These are phyloP conservation scores for Casuarius casuarius DNA, from an alignment of 2,113 vertebrate species.

Conservation along the genomic window DNA sequence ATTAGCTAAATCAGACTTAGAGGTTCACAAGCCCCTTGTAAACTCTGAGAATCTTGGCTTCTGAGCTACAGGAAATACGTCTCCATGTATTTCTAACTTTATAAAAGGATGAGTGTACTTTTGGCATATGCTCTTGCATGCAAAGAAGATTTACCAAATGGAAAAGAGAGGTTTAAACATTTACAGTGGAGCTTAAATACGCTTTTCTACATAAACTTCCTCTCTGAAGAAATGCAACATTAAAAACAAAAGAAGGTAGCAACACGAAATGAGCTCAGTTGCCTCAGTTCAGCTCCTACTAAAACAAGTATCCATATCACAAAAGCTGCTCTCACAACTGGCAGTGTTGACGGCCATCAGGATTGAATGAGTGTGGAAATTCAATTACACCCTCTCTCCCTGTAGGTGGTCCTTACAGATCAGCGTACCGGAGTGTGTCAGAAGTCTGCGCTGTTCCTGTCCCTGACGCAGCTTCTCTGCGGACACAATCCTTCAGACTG, in stretches of 20 bases:
- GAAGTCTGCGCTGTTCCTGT: background rate
- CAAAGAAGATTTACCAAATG: background rate
- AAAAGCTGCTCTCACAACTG: background rate
- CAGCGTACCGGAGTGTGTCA: background rate
- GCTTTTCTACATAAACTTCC: background rate
- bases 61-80: background rate
- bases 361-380: background rate
- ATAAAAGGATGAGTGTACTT: background rate
- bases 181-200: background rate
- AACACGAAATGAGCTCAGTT: background rate
- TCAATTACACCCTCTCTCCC: background rate
- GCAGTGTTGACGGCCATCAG: background rate
- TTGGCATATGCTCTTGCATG: background rate
- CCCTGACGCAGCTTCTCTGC: background rate
- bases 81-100: background rate
- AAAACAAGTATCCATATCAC: background rate
- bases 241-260: background rate
- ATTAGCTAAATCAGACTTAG: background rate
- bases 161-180: background rate
- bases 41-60: background rate
- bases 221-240: background rate
- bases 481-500: background rate
- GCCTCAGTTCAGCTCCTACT: background rate
- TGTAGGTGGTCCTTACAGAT: background rate
- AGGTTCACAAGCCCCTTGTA: accelerated